Conservation (phyloP, 2,888 invertebrate genomes). For the Cantharis rustica region DNA sequence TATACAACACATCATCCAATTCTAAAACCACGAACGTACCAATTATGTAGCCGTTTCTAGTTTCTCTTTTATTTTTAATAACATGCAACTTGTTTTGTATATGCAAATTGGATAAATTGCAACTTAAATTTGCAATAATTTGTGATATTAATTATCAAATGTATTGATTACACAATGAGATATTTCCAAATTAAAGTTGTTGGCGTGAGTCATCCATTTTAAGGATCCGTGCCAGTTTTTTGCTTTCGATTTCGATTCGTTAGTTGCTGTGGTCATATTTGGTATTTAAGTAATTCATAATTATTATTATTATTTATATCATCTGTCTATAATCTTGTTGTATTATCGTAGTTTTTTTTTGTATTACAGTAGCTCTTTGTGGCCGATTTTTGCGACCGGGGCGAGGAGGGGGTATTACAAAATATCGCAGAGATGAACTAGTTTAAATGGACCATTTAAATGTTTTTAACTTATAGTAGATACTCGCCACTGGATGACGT, state of each 20-base stretch:
- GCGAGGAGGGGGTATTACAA: not conserved
- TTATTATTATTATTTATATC: not conserved
- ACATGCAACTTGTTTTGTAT: not conserved
- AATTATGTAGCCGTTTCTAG: not conserved
- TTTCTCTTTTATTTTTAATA: not conserved
- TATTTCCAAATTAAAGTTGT: not conserved
- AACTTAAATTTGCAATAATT: not conserved
- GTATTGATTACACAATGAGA: not conserved
- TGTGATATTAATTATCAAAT: not conserved
- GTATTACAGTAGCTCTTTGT: no score
- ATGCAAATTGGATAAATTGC: not conserved
- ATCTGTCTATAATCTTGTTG: not conserved
- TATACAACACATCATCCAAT: slow-evolving; percentile 7
- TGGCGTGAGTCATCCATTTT: not conserved
- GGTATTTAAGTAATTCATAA: not conserved
- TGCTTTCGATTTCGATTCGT: not conserved
- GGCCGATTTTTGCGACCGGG: no score
- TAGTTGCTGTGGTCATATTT: not conserved
- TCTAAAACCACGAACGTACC: slow-evolving; percentile 1
- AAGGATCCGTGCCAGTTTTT: not conserved
- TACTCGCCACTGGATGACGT: not conserved
- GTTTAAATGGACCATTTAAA: not conserved
- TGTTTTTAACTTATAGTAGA: not conserved
- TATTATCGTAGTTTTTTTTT: not conserved
- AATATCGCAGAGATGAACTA: not conserved